Evolutionary conservation across 1,140 invertebrate genomes (phyloP).

Genomic region (Eriocheir sinensis): DNA sequence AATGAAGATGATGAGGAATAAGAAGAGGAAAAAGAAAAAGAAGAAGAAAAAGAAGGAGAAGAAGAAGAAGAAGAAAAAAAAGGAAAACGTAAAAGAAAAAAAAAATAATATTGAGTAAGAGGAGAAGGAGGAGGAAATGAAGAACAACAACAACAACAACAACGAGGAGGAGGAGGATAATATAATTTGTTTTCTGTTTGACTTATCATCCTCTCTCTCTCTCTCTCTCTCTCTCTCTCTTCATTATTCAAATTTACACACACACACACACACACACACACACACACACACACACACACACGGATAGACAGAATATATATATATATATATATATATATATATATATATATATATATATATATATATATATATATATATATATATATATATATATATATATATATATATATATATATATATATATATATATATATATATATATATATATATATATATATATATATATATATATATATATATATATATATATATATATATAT

Average conservation of each 20-base stretch:
- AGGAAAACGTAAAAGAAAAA: no score
- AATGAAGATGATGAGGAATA: no score
- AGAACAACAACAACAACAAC: background rate
- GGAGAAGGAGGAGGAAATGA: no score
- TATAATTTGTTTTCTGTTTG: background rate
- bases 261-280: background rate
- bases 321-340: background rate
- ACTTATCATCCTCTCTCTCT: background rate
- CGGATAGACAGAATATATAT: background rate
- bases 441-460: no score
- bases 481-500: no score
- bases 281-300: background rate
- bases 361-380: constrained; percentile 26
- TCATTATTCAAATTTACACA: background rate
- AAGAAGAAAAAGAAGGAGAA: no score
- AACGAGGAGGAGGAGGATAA: background rate
- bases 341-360: constrained; percentile 24
- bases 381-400: constrained; percentile 37
- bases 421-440: constrained; percentile 28
- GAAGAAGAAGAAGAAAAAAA: no score
- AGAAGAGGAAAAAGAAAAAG: no score
- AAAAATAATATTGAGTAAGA: no score
- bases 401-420: constrained; percentile 47
- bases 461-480: no score
- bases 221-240: background rate